These are phyloP conservation scores for Aleadryas rufinucha DNA, from an alignment of 2,113 vertebrate genomes.

Conservation along the genomic window DNA sequence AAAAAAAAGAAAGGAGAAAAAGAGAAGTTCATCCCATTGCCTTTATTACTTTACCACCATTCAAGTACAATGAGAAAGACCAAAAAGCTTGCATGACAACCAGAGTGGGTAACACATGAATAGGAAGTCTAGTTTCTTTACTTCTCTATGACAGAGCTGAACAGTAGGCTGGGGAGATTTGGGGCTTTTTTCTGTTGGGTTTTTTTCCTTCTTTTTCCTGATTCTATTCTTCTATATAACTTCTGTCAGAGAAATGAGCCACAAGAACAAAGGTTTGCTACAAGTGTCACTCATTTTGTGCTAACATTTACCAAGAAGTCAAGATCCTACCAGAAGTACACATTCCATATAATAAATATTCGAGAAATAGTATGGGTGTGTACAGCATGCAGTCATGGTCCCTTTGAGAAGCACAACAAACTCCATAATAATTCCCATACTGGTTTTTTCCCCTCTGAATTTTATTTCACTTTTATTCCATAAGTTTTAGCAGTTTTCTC, in stretches of 20 bases:
- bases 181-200: not conserved
- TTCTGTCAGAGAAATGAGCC: constrained; percentile 34
- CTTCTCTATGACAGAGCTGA: constrained; percentile 13
- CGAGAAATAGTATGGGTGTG: not conserved
- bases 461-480: not conserved
- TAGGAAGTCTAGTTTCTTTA: constrained; percentile 33
- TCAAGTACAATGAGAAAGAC: not conserved
- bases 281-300: not conserved
- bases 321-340: not conserved
- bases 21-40: not conserved
- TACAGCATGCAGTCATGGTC: not conserved
- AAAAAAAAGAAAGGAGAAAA: no score
- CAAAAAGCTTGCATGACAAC: constrained; percentile 1
- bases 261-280: not conserved
- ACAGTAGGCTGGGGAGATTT: not conserved
- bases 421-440: not conserved
- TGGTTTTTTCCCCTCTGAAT: fast-evolving
- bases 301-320: not conserved
- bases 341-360: not conserved
- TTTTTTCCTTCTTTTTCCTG: not conserved
- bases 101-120: not conserved
- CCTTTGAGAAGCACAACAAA: not conserved
- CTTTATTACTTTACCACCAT: constrained; percentile 19
- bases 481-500: not conserved
- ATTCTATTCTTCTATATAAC: not conserved